Percentiles rank a stretch among this genome's conserved stretches.
These are phyloP conservation scores for Falco berigora DNA, from an alignment of 2,797 vertebrate species.

Conservation along the genomic window DNA sequence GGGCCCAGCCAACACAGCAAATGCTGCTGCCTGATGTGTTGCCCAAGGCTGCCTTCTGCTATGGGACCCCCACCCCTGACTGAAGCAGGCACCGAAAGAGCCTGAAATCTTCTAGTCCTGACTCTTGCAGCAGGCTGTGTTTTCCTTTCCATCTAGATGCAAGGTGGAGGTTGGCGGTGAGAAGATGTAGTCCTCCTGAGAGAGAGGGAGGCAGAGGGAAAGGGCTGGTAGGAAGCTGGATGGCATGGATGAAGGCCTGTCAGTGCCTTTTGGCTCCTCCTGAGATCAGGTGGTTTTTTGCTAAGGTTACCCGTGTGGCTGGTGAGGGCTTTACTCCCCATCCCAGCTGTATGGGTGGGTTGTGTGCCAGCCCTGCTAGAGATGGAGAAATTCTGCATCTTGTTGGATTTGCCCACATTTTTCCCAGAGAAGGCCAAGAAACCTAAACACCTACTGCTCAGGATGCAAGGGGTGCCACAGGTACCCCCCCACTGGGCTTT, in stretches of 20 bases:
- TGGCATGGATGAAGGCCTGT: background rate
- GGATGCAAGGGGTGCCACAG: background rate
- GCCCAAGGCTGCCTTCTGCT: background rate
- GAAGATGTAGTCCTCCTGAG: rapidly evolving
- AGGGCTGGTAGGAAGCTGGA: background rate
- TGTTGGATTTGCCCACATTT: background rate
- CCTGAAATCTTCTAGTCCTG: background rate
- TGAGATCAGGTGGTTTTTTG: background rate
- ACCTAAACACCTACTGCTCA: background rate
- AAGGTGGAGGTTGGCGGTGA: background rate
- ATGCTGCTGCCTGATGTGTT: background rate
- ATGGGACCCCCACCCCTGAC: rapidly evolving
- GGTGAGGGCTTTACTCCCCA: background rate
- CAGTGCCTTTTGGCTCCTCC: background rate
- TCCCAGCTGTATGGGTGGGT: too few species aligned
- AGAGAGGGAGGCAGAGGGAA: background rate
- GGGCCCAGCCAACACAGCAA: background rate
- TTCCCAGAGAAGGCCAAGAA: background rate
- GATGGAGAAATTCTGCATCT: background rate
- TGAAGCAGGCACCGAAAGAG: background rate
- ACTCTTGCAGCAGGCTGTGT: rapidly evolving
- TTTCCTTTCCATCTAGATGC: background rate
- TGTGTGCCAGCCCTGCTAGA: rapidly evolving
- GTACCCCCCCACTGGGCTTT: background rate
- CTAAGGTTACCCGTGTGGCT: background rate